phyloP scores from a whole-genome alignment of 2,797 vertebrate species.

The Heteromormyrus szaboi region DNA sequence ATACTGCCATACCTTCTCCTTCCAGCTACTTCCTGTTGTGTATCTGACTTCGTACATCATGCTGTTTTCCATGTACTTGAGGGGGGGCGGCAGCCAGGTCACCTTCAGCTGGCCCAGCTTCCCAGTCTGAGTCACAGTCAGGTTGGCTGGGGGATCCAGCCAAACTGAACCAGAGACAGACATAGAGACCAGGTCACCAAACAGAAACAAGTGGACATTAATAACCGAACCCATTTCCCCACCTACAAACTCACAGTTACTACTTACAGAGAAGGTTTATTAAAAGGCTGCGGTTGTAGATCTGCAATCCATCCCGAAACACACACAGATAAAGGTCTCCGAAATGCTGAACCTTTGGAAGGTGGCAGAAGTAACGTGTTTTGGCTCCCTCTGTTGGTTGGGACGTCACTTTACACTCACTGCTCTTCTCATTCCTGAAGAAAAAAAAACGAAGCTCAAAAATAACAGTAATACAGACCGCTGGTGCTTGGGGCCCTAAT shows the following conservation, averaged over 20 bases:
- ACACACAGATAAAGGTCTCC: slow-evolving; percentile 59
- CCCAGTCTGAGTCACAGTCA: slow-evolving; percentile 54
- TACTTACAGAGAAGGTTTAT: slow-evolving; percentile 68
- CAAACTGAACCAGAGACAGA: slow-evolving; percentile 55
- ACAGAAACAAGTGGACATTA: not conserved
- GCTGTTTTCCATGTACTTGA: slow-evolving; percentile 67
- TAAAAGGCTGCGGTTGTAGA: slow-evolving; percentile 62
- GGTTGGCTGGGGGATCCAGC: slow-evolving; percentile 69
- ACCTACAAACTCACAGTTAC: not conserved
- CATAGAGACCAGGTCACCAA: not conserved
- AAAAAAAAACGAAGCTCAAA: slow-evolving; percentile 5
- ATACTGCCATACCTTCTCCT: slow-evolving; percentile 51
- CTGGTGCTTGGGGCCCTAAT: not conserved
- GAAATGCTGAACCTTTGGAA: slow-evolving; percentile 61
- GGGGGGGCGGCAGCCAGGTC: slow-evolving; percentile 64
- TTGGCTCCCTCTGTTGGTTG: slow-evolving; percentile 38
- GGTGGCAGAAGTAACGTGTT: slow-evolving; percentile 60
- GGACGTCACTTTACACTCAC: slow-evolving; percentile 54
- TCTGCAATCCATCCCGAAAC: slow-evolving; percentile 31
- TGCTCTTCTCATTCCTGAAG: slow-evolving; percentile 52
- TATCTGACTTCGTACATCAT: slow-evolving; percentile 74
- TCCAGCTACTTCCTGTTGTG: slow-evolving; percentile 32
- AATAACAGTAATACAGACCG: not conserved
- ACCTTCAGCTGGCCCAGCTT: slow-evolving; percentile 63
- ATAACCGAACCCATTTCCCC: not conserved